Percentiles rank a stretch among this genome's conserved stretches.
Evolutionary conservation across 37 sponge, comb jelly and placozoan species (phyloP).

Genomic region (Spongilla lacustris): DNA sequence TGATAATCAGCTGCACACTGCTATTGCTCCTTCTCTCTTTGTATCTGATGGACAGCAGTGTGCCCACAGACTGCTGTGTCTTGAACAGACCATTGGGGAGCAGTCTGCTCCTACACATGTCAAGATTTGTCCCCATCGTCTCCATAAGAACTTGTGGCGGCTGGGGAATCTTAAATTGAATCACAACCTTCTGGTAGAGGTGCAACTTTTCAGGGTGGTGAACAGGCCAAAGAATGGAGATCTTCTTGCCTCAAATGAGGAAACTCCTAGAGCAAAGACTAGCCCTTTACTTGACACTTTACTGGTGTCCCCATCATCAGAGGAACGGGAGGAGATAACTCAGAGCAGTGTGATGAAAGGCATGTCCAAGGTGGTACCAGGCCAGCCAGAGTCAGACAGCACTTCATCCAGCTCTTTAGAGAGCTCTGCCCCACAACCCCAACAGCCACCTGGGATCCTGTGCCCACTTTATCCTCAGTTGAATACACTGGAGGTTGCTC

Average conservation of each 20-base stretch:
- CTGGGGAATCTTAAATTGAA: constrained; percentile 58
- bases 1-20: constrained; percentile 54
- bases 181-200: constrained; percentile 57
- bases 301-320: not conserved
- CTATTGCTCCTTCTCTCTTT: constrained; percentile 34
- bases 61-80: constrained; percentile 20
- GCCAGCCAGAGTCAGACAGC: not conserved
- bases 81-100: not conserved
- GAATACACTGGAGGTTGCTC: constrained; percentile 68
- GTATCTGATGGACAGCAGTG: constrained; percentile 6
- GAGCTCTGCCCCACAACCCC: constrained; percentile 6
- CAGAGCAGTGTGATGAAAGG: not conserved
- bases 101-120: not conserved
- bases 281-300: not conserved
- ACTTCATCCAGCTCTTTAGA: constrained; percentile 10
- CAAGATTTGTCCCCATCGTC: constrained; percentile 59
- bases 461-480: constrained; percentile 71
- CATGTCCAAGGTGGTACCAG: not conserved
- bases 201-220: constrained; percentile 62
- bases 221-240: not conserved
- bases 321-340: not conserved
- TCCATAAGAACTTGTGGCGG: constrained; percentile 62
- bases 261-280: not conserved
- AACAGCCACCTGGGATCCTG: constrained; percentile 11
- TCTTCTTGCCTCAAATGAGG: constrained; percentile 9